Conservation (phyloP, 2,113 vertebrate species). For the Uropsilus gracilis region DNA sequence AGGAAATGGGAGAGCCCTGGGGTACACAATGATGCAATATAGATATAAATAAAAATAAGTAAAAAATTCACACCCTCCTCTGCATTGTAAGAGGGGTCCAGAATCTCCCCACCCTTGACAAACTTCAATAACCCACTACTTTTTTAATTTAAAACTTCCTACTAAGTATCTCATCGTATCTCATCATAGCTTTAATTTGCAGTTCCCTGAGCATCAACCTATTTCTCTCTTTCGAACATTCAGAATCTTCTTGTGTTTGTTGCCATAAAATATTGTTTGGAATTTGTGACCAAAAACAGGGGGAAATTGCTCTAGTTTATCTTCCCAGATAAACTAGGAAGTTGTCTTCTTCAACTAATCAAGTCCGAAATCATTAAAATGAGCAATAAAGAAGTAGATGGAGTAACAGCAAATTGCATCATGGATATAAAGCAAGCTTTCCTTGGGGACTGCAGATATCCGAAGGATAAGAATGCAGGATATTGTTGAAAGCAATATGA, state of each 20-base stretch:
- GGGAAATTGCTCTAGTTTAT: neutral
- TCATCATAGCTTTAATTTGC: no score
- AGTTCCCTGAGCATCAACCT: neutral
- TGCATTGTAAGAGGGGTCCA: no score
- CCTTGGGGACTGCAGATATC: neutral
- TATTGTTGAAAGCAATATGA: neutral
- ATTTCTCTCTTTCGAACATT: neutral
- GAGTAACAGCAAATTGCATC: neutral
- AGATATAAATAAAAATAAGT: no score
- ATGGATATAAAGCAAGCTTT: neutral
- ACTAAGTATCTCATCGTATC: no score
- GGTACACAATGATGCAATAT: no score
- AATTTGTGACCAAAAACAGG: neutral
- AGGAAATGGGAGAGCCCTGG: no score
- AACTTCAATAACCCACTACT: no score
- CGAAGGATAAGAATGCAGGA: neutral
- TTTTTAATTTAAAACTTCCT: no score
- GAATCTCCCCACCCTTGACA: no score
- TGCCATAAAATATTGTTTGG: neutral
- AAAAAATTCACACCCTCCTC: no score
- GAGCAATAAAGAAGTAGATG: neutral
- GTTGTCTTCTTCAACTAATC: neutral
- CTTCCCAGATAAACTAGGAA: neutral
- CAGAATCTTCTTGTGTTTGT: neutral
- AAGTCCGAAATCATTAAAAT: neutral